A percentile compares a stretch with the other conserved stretches of the same genome.
Conservation (phyloP, 2,797 vertebrate genomes). For the Sphenopsis melanotis region DNA sequence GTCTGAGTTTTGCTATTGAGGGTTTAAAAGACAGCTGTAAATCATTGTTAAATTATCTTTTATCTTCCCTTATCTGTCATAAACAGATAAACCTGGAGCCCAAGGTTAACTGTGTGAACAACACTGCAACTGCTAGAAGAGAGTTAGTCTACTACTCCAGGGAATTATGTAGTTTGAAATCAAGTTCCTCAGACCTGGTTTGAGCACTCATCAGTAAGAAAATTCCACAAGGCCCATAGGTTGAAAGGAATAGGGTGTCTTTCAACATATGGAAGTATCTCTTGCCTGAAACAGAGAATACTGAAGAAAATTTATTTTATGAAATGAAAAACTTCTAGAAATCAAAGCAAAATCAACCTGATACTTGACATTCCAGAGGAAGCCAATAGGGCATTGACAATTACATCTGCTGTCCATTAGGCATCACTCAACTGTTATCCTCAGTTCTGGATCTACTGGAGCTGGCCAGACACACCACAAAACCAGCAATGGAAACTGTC, state of each 20-base stretch:
- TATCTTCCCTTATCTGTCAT: neutral
- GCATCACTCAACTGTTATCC: neutral
- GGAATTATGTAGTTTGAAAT: neutral
- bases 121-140: neutral
- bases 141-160: neutral
- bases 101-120: neutral
- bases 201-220: neutral
- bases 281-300: neutral
- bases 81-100: neutral
- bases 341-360: neutral
- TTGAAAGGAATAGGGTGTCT: neutral
- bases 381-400: neutral
- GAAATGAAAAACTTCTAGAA: neutral
- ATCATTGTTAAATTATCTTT: neutral
- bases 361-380: neutral
- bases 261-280: neutral
- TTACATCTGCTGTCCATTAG: neutral
- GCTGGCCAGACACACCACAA: neutral
- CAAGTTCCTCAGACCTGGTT: neutral
- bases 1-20: neutral
- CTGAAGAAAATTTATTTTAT: neutral
- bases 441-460: neutral
- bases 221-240: neutral
- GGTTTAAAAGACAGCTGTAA: neutral
- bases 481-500: neutral